Base-by-base conservation (phyloP, 2,888 invertebrate species). In the Drosophila tanythrix region DNA sequence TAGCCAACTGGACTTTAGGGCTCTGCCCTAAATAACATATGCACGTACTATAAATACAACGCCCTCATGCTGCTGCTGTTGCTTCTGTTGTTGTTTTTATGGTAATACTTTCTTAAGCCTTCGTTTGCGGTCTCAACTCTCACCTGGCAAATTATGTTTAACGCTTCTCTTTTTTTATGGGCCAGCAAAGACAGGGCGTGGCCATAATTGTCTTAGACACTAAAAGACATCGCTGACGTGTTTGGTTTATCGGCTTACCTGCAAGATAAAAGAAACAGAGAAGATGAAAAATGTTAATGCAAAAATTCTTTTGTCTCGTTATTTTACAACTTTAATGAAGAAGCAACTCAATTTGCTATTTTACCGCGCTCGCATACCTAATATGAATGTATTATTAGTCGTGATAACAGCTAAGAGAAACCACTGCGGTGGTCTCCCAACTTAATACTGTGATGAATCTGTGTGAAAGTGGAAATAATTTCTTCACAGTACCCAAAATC, bases 381-480 rank as follows among this genome's bases (percentile, higher is more conserved):
- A 40, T 53, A 25, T 35, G 15, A 46, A 18, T 3, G 7, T 51
- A 27, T 50, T 50, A 58, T 50, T 64, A 46, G 18, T 27, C 5
- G 46, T 21, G 55, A 56, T 73, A 52, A 50, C n/a, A 31, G 40
- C 29, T 53, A 43, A 58, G 67, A 53, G 67, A 72, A 72, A 62
- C 60, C 59, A 51, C 6, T 13, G 21, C 50, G 66, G 52, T 64
- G 69, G 56, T 67, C 64, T 40, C 51, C 15, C 21, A 15, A 13
- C 46, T 46, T 25, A 46, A 25, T 46, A 53, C 29, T 56, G 15
- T 38, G 40, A 64, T 46, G 75, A 75, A 88, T 76, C 73, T 67
- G 61, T 69, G 85, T 76, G 79, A 88, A 88, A 83, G 79, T 88
- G 69, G 76, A 79, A 79, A 84, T 75, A 62, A 75, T 78, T 64